Base-by-base conservation (phyloP, 2,797 vertebrate species). In the Furcifer pardalis region DNA sequence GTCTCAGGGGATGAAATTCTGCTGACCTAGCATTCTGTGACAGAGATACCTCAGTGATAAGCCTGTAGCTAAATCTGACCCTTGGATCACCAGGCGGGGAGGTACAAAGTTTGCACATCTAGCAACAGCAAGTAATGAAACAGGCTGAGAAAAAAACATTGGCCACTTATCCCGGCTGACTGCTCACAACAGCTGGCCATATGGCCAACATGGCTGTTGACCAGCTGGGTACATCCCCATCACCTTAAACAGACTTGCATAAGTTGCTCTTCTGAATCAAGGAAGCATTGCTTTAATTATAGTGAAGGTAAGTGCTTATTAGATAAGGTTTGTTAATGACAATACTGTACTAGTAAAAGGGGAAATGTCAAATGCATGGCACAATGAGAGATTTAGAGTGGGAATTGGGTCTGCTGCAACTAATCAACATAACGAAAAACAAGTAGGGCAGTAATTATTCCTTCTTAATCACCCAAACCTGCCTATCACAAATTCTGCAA, bases 361-460 rank as follows among this genome's bases (percentile, higher is more conserved):
- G 87, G 73, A 93, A 90, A 69, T 60, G 71, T 83, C 73, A 83
- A 42, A 63, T 27, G 73, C 71, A 71, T 90, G 83, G 73, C 71
- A 89, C 84, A 91, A 71, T 30, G 88, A 87, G 59, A 82, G 76
- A 66, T 77, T 86, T 77, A 78, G 89, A 92, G 91, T 87, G 82
- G 71, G 88, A 92, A 88, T 60, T 81, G 77, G 84, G 85, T 79
- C 89, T 90, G 59, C 75, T 81, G 77, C 37, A 86, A 52, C 62
- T 88, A 84, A 90, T 91, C 82, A 92, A 89, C 89, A 89, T 80
- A 86, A 89, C 60, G 49, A 90, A 84, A 42, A 56, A 83, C 82
- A 69, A 86, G 65, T 83, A 77, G 77, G 66, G 69, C 79, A 90
- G 77, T 89, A 92, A 92, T 94, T 87, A 87, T 84, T 42, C 49